Evolutionary conservation across 2,888 invertebrate species (phyloP).

Genomic region (Xylocampa areola): DNA sequence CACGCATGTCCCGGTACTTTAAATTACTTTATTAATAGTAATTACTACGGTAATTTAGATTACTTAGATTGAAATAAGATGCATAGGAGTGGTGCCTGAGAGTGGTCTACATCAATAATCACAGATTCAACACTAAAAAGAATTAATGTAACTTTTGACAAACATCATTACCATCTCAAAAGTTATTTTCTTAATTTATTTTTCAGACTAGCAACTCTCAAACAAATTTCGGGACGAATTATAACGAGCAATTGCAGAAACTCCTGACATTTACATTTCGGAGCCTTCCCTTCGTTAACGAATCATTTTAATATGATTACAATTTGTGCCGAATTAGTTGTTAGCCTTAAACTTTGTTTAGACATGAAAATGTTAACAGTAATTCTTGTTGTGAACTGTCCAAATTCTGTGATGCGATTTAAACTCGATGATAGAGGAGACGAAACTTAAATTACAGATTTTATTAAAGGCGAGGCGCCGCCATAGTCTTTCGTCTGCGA

Average conservation of each 20-base stretch:
- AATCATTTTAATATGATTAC: constrained; percentile 56
- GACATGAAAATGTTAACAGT: constrained; percentile 32
- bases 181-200: constrained; percentile 33
- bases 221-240: constrained; percentile 21
- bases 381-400: constrained; percentile 8
- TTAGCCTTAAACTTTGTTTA: constrained; percentile 35
- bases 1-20: too few relatives aligned
- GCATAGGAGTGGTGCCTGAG: too few relatives aligned
- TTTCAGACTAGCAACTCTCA: constrained; percentile 23
- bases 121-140: neutral
- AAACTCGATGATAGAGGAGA: too few relatives aligned
- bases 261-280: constrained; percentile 37
- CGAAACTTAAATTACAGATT: too few relatives aligned
- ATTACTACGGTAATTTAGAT: too few relatives aligned
- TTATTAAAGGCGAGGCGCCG: too few relatives aligned
- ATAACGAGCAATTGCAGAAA: constrained; percentile 33
- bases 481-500: too few relatives aligned
- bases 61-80: too few relatives aligned
- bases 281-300: constrained; percentile 40
- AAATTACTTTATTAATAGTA: too few relatives aligned
- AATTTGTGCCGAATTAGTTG: constrained; percentile 42
- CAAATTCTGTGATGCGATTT: constrained; percentile 2
- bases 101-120: too few relatives aligned
- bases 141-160: neutral
- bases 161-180: constrained; percentile 11